Evolutionary conservation across 2,888 invertebrate genomes (phyloP).

Genomic region (Serripes groenlandicus): DNA sequence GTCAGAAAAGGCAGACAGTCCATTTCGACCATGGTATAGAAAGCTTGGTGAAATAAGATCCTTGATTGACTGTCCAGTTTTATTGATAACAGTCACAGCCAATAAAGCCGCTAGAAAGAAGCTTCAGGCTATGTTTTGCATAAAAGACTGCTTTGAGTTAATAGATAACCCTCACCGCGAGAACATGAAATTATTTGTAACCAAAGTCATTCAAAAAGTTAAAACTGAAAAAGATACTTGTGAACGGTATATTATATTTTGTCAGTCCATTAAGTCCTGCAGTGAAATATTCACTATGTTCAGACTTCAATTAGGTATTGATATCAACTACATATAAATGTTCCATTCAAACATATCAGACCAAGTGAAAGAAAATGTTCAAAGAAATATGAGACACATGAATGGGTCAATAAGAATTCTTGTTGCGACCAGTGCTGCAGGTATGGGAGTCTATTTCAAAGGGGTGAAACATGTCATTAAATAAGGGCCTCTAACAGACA

Average conservation of each 20-base stretch:
- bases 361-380: slow-evolving; percentile 51
- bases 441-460: slow-evolving; percentile 53
- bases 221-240: slow-evolving; percentile 14
- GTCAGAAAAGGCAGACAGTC: slow-evolving; percentile 16
- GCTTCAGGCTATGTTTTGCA: slow-evolving; percentile 24
- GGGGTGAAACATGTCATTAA: slow-evolving; percentile 48
- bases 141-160: slow-evolving; percentile 28
- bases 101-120: slow-evolving; percentile 20
- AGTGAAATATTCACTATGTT: slow-evolving; percentile 43
- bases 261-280: slow-evolving; percentile 46
- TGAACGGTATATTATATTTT: slow-evolving; percentile 53
- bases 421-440: slow-evolving; percentile 52
- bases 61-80: slow-evolving; percentile 31
- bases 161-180: slow-evolving; percentile 32
- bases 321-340: slow-evolving; percentile 43
- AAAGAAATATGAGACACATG: slow-evolving; percentile 38
- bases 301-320: slow-evolving; percentile 7
- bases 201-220: background rate
- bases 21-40: slow-evolving; percentile 58
- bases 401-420: slow-evolving; percentile 54
- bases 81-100: slow-evolving; percentile 55
- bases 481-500: slow-evolving; percentile 53
- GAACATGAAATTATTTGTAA: slow-evolving; percentile 45
- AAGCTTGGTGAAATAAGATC: slow-evolving; percentile 48
- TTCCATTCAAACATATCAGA: slow-evolving; percentile 55